phyloP scores from a whole-genome alignment of 30 jellyfish, hydroid and myxozoan species.

The Turritopsis dohrnii region DNA sequence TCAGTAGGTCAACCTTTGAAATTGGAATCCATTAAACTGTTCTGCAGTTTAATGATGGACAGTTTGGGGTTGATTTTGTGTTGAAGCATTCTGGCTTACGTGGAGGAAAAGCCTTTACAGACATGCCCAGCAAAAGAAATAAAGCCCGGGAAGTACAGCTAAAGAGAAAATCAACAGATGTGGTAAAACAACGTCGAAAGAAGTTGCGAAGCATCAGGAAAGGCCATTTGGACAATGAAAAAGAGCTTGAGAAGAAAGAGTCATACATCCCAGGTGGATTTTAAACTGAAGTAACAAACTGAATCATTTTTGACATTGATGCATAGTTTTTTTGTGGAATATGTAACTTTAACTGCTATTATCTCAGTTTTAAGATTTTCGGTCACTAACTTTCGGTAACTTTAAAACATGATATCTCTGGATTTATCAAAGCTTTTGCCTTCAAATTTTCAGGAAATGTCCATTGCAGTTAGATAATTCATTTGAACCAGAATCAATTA shows the following conservation, averaged over 20 bases:
- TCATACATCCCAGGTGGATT: conserved; percentile 1
- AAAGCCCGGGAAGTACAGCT: not conserved
- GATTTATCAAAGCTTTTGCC: no score
- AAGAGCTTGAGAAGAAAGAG: conserved; percentile 6
- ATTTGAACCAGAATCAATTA: no score
- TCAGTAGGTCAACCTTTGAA: not conserved
- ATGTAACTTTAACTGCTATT: no score
- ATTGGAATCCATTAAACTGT: not conserved
- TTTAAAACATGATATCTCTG: no score
- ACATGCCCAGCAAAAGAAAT: not conserved
- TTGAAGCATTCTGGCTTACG: conserved; percentile 1
- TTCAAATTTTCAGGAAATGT: no score
- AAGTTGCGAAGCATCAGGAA: no score
- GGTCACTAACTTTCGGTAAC: no score
- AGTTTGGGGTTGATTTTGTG: not conserved
- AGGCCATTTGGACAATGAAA: not conserved
- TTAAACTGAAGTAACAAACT: no score
- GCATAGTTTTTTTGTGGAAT: no score
- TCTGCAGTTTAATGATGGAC: not conserved
- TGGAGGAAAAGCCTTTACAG: not conserved
- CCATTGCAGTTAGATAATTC: no score
- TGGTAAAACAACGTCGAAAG: not conserved
- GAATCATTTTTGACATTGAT: no score
- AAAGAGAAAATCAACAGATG: not conserved
- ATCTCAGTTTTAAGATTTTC: no score